These are phyloP conservation scores for Drosophila sproati DNA, from an alignment of 1,140 invertebrate species.

Conservation along the genomic window DNA sequence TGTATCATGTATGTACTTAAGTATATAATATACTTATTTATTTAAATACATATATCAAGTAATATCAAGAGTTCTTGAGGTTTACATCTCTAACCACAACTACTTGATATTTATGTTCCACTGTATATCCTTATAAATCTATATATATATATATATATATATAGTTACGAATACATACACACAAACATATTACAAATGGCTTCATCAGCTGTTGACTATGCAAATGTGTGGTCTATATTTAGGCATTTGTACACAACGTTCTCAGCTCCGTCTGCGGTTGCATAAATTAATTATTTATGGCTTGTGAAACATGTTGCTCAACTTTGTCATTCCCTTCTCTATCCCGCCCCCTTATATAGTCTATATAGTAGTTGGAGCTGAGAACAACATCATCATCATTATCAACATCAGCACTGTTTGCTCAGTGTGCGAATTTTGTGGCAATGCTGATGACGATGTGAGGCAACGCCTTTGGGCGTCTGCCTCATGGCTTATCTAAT, in stretches of 20 bases:
- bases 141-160: no score
- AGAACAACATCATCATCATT: conserved; percentile 30
- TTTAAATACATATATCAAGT: no score
- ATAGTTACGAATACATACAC: neutral
- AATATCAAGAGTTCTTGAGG: no score
- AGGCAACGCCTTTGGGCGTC: conserved; percentile 37
- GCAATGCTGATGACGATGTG: conserved; percentile 18
- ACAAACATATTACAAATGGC: conserved; percentile 54
- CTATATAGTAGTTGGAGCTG: conserved; percentile 15
- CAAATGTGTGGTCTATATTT: conserved; percentile 81
- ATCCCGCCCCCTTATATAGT: neutral
- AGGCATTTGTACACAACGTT: conserved; percentile 73
- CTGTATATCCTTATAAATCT: no score
- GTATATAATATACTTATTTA: no score
- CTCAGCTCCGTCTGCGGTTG: conserved; percentile 58
- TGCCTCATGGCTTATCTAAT: conserved; percentile 64
- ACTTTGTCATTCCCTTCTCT: conserved; percentile 15
- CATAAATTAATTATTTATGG: conserved; percentile 82
- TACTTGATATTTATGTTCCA: no score
- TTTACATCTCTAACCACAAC: no score
- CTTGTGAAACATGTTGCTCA: conserved; percentile 66
- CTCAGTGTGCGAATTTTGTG: conserved; percentile 58
- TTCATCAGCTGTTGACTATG: conserved; percentile 62
- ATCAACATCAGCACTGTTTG: conserved; percentile 43
- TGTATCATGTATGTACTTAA: no score